Conservation (phyloP, 2,797 vertebrate genomes). For the Coranthus polyacanthus region DNA sequence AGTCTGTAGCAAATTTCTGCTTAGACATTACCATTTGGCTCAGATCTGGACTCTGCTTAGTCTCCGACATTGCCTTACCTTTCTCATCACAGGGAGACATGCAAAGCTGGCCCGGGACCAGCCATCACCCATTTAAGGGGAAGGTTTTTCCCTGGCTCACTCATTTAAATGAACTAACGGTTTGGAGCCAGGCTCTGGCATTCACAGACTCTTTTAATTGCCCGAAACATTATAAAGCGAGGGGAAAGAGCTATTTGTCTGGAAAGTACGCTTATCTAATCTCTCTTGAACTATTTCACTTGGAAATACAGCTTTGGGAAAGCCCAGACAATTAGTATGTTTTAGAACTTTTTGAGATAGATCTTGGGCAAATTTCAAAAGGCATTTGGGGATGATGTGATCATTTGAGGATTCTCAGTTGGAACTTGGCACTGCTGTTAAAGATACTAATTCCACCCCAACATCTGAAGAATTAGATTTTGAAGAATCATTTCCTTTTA, state of each 20-base stretch:
- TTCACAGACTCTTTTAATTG: conserved; percentile 64
- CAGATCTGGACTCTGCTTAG: conserved; percentile 5
- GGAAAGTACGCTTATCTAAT: conserved; percentile 73
- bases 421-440: conserved; percentile 40
- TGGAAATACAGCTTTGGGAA: conserved; percentile 58
- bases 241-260: conserved; percentile 62
- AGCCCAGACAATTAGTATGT: conserved; percentile 66
- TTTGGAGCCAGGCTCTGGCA: conserved; percentile 56
- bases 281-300: conserved; percentile 61
- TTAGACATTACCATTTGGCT: conserved; percentile 46
- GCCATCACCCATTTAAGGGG: conserved; percentile 33
- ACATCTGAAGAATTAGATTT: conserved; percentile 34
- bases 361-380: conserved; percentile 62
- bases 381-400: conserved; percentile 50
- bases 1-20: conserved; percentile 38
- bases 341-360: conserved; percentile 57
- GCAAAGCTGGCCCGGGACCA: conserved; percentile 63
- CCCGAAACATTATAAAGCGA: conserved; percentile 60
- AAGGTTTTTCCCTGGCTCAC: conserved; percentile 40
- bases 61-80: conserved; percentile 33
- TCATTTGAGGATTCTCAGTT: conserved; percentile 50
- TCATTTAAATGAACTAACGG: conserved; percentile 58
- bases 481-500: conserved; percentile 22
- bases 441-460: conserved; percentile 27
- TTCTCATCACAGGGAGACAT: conserved; percentile 48